phyloP scores from a whole-genome alignment of 2,113 vertebrate genomes.

The Puffinus mauretanicus region DNA sequence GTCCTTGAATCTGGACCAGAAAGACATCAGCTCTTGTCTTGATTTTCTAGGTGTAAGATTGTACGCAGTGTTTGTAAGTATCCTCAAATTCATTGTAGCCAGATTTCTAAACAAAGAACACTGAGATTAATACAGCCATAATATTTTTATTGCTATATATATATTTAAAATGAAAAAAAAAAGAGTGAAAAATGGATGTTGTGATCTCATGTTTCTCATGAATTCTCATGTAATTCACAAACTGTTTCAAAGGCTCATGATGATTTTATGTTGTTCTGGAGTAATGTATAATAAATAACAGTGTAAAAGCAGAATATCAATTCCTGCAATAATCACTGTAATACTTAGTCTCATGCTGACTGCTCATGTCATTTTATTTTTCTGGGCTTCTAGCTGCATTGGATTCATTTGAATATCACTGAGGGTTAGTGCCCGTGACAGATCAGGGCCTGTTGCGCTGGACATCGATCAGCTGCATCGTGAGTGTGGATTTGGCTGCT shows the following conservation, averaged over 20 bases:
- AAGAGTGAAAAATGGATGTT: fast-evolving
- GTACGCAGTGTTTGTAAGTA: not conserved
- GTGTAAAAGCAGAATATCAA: not conserved
- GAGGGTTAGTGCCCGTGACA: not conserved
- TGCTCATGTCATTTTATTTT: not conserved
- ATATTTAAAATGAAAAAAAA: not conserved
- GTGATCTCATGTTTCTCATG: not conserved
- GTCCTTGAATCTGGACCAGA: not conserved
- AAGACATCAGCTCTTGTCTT: not conserved
- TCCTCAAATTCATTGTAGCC: not conserved
- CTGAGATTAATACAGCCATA: not conserved
- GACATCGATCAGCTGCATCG: not conserved
- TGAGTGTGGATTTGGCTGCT: not conserved
- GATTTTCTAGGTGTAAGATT: not conserved
- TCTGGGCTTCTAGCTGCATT: not conserved
- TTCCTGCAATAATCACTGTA: not conserved
- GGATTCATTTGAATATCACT: not conserved
- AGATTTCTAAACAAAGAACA: not conserved
- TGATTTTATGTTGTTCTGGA: not conserved
- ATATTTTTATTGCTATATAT: not conserved
- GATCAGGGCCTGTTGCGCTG: not conserved
- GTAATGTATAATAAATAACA: not conserved
- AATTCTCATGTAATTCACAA: not conserved
- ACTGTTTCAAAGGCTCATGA: not conserved
- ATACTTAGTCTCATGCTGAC: not conserved